Evolutionary conservation across 2,888 invertebrate species (phyloP).

Genomic region (Eurytoma californica): DNA sequence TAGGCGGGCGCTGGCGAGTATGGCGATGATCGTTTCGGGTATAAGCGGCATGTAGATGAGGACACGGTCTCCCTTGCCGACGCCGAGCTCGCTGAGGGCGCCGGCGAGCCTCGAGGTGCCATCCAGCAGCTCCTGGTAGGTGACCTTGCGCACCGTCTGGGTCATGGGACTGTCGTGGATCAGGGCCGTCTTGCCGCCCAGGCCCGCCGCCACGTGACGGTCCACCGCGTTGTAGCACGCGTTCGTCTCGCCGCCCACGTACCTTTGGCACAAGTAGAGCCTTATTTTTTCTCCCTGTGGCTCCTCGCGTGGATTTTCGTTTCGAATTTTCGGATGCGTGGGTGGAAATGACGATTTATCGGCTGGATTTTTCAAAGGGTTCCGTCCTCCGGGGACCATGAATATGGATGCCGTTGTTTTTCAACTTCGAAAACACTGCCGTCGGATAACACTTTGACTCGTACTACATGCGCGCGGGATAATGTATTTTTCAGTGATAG

Average conservation of each 20-base stretch:
- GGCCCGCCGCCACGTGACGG: slow-evolving; percentile 88
- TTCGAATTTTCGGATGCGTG: background rate
- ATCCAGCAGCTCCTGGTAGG: slow-evolving; percentile 87
- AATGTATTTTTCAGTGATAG: no score
- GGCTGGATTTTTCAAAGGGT: background rate
- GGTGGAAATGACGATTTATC: background rate
- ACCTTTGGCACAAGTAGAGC: slow-evolving; percentile 77
- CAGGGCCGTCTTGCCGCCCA: slow-evolving; percentile 86
- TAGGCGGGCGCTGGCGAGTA: slow-evolving; percentile 90
- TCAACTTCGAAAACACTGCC: background rate
- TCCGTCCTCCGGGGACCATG: background rate
- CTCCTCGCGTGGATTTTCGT: no score
- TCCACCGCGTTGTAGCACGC: slow-evolving; percentile 96
- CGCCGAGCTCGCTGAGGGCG: slow-evolving; percentile 85
- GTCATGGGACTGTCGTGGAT: slow-evolving; percentile 95
- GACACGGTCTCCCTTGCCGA: slow-evolving; percentile 88
- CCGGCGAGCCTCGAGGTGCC: slow-evolving; percentile 89
- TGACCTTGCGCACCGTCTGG: slow-evolving; percentile 84
- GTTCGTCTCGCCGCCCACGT: slow-evolving; percentile 92
- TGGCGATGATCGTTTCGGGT: slow-evolving; percentile 91
- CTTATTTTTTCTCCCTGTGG: no score
- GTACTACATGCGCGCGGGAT: slow-evolving; percentile 1
- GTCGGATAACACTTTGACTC: background rate
- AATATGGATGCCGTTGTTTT: background rate
- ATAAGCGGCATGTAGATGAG: slow-evolving; percentile 97